Evolutionary conservation across 2,888 invertebrate genomes (phyloP).

Genomic region (Drosophila affinis): DNA sequence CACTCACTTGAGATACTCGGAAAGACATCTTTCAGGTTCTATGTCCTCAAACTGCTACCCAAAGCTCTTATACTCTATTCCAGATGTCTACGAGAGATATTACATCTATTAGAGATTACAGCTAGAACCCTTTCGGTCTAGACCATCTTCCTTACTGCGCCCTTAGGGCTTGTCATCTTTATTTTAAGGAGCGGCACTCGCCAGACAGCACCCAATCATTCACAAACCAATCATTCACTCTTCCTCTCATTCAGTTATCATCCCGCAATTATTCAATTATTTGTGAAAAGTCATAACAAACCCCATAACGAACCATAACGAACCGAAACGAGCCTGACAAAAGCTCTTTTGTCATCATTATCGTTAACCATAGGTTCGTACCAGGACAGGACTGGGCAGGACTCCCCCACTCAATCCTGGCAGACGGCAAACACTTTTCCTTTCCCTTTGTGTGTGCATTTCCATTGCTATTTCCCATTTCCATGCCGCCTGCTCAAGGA

Average conservation of each 20-base stretch:
- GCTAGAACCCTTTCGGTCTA: background rate
- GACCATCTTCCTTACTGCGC: too few species aligned
- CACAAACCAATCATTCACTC: background rate
- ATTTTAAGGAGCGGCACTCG: background rate
- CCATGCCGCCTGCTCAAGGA: constrained; percentile 43
- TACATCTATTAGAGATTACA: too few species aligned
- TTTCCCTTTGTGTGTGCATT: constrained; percentile 47
- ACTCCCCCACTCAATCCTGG: constrained; percentile 12
- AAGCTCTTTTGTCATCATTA: constrained; percentile 42
- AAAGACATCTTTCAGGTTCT: too few species aligned
- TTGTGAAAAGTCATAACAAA: constrained; percentile 27
- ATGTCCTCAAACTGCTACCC: too few species aligned
- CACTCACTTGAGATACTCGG: too few species aligned
- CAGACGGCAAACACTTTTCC: constrained; percentile 65
- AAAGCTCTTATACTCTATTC: too few species aligned
- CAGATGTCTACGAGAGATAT: too few species aligned
- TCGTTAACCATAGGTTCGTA: constrained; percentile 24
- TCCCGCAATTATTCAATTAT: constrained; percentile 41
- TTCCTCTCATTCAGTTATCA: constrained; percentile 13
- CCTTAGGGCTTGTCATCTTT: background rate
- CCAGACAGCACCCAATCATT: background rate
- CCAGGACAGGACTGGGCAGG: background rate
- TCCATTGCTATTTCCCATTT: constrained; percentile 6
- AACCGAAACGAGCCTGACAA: constrained; percentile 26
- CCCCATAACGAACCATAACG: constrained; percentile 9